These are phyloP conservation scores for Lithobates sylvaticus DNA, from an alignment of 2,797 vertebrate genomes.

Conservation along the genomic window DNA sequence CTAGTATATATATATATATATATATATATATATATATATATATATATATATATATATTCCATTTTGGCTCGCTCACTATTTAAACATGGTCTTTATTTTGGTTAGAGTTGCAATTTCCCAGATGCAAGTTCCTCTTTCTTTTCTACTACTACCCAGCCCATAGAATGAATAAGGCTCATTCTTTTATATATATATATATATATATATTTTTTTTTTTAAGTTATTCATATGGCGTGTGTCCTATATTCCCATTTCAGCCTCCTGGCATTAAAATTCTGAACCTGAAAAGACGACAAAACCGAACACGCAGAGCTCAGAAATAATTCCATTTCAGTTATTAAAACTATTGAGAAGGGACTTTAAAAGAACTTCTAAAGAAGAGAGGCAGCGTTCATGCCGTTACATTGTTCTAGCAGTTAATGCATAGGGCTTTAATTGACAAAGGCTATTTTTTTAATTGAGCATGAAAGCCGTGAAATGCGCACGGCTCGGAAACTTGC, in stretches of 20 bases:
- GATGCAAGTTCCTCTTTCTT: no score
- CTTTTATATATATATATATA: no score
- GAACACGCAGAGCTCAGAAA: background rate
- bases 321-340: constrained; percentile 13
- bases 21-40: no score
- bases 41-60: no score
- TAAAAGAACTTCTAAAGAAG: constrained; percentile 34
- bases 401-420: constrained; percentile 53
- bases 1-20: no score
- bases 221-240: background rate
- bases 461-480: constrained; percentile 51
- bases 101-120: no score
- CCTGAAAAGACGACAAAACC: background rate
- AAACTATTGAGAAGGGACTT: constrained; percentile 32
- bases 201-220: background rate
- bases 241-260: background rate
- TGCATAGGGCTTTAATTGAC: constrained; percentile 53
- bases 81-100: no score
- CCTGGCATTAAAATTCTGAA: constrained; percentile 8
- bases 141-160: no score
- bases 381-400: constrained; percentile 1
- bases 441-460: constrained; percentile 57
- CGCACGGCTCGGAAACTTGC: constrained; percentile 22
- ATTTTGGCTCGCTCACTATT: no score
- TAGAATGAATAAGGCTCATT: background rate